Conservation (phyloP, 2,113 vertebrate genomes). For the Phyllostomus discolor region DNA sequence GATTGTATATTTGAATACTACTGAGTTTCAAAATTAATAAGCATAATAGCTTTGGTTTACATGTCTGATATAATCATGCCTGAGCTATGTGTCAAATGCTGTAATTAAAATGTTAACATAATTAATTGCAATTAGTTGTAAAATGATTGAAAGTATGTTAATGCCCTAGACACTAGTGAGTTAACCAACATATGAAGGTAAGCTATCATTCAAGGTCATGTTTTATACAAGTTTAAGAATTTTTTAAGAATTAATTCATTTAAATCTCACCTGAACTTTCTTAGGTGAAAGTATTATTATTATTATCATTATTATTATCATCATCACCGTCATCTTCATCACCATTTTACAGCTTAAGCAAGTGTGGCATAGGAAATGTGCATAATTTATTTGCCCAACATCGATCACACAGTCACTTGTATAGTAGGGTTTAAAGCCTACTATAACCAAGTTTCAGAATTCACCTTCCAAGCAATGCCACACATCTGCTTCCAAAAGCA, state of each 20-base stretch:
- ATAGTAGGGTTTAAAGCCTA: not conserved
- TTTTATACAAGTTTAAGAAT: not conserved
- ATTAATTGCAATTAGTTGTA: not conserved
- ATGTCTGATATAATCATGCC: not conserved
- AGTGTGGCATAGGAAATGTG: not conserved
- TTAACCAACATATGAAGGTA: not conserved
- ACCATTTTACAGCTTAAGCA: not conserved
- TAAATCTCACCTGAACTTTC: not conserved
- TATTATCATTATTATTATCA: not conserved
- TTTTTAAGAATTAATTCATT: not conserved
- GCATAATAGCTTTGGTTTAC: not conserved
- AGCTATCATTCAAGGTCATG: not conserved
- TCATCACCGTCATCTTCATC: not conserved
- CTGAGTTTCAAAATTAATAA: not conserved
- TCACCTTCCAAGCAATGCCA: not conserved
- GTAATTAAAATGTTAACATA: not conserved
- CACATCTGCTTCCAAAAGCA: not conserved
- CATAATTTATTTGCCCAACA: not conserved
- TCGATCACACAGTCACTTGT: not conserved
- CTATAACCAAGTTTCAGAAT: not conserved
- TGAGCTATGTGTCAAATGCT: not conserved
- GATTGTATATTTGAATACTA: not conserved
- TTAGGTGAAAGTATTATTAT: not conserved
- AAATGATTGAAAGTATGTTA: not conserved
- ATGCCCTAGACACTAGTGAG: not conserved